phyloP scores from a whole-genome alignment of 2,113 vertebrate genomes.

The Bucco capensis region DNA sequence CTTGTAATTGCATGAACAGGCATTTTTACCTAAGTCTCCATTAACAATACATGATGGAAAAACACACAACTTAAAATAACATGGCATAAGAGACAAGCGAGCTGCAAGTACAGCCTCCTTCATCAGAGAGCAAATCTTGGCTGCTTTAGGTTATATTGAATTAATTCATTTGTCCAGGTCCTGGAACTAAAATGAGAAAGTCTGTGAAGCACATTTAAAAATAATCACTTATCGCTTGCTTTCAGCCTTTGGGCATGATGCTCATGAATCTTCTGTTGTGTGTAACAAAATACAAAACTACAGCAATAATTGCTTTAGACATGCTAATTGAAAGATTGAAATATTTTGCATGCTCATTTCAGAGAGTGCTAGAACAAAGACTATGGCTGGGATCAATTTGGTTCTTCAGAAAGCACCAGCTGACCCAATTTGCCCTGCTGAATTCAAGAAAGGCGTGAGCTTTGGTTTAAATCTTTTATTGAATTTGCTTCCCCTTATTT shows the following conservation, averaged over 20 bases:
- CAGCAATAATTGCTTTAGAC: background rate
- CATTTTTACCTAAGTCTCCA: background rate
- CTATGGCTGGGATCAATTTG: fast-evolving
- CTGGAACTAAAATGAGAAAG: background rate
- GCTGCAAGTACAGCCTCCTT: background rate
- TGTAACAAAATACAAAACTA: background rate
- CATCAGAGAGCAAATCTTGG: background rate
- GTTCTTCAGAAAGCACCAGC: background rate
- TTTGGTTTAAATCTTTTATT: conserved; percentile 1
- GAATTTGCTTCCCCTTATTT: background rate
- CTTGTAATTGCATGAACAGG: background rate
- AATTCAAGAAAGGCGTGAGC: background rate
- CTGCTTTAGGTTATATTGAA: background rate
- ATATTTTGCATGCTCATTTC: background rate
- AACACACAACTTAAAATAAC: background rate
- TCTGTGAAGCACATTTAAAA: background rate
- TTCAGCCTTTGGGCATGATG: background rate
- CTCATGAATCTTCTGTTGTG: background rate
- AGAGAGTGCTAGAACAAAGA: background rate
- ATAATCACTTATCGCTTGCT: background rate
- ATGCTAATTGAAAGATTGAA: background rate
- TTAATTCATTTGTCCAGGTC: background rate
- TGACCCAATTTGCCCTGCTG: background rate
- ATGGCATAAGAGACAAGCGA: background rate
- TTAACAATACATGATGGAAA: background rate